These are phyloP conservation scores for Sphaeridia pumilis DNA, from an alignment of 2,888 invertebrate species.

Conservation along the genomic window DNA sequence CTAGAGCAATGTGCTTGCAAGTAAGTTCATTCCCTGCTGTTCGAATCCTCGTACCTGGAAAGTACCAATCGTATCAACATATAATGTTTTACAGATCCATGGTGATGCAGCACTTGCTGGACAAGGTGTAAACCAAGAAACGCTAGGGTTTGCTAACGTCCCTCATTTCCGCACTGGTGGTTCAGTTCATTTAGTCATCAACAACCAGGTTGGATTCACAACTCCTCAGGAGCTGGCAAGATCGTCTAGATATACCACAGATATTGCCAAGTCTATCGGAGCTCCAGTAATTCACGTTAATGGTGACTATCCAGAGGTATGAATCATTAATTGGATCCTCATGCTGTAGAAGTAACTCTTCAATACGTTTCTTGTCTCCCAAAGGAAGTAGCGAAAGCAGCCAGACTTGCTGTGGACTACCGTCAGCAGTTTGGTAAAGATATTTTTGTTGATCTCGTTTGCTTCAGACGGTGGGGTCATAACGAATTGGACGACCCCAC, in stretches of 20 bases:
- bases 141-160: slow-evolving; percentile 63
- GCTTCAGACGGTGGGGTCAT: slow-evolving; percentile 89
- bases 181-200: slow-evolving; percentile 80
- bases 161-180: slow-evolving; percentile 91
- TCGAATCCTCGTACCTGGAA: no score
- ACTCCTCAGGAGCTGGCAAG: slow-evolving; percentile 69
- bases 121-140: slow-evolving; percentile 92
- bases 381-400: slow-evolving; percentile 65
- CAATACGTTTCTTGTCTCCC: slow-evolving; percentile 35
- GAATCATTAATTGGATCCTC: slow-evolving; percentile 7
- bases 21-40: no score
- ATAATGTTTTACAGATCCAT: slow-evolving; percentile 55
- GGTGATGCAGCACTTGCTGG: slow-evolving; percentile 93
- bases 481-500: slow-evolving; percentile 96
- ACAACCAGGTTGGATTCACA: slow-evolving; percentile 84
- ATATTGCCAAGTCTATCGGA: slow-evolving; percentile 76
- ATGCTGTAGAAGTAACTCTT: background rate
- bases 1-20: slow-evolving; percentile 34
- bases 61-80: no score
- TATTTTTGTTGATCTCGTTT: slow-evolving; percentile 83
- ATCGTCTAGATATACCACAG: slow-evolving; percentile 72
- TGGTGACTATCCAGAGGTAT: slow-evolving; percentile 81
- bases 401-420: slow-evolving; percentile 76
- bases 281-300: slow-evolving; percentile 93
- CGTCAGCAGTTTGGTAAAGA: slow-evolving; percentile 77